Percentiles rank a stretch among this genome's conserved stretches.
Conservation (phyloP, 2,113 vertebrate genomes). For the Lophura nycthemera region DNA sequence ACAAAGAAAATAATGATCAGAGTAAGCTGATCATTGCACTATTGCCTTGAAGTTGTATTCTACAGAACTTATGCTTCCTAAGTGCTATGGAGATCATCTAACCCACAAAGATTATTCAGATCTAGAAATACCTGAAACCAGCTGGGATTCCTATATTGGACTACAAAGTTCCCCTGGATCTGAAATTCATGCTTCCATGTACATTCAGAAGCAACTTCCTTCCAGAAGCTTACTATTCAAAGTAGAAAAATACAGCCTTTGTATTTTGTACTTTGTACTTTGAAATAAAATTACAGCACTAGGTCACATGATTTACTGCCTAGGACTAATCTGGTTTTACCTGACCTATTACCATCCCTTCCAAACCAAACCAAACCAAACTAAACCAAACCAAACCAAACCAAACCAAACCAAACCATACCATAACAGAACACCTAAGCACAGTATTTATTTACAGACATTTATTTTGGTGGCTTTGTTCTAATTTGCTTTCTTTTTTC, state of each 20-base stretch:
- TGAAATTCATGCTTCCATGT: background rate
- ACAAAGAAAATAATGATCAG: background rate
- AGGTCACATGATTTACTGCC: background rate
- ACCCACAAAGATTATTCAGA: background rate
- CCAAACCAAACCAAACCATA: background rate
- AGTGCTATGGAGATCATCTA: background rate
- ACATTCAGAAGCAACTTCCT: background rate
- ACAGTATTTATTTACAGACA: background rate
- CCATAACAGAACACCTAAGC: background rate
- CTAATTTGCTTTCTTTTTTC: background rate
- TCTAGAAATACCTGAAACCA: background rate
- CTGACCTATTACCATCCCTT: background rate
- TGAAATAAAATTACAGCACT: background rate
- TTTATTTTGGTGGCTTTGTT: background rate
- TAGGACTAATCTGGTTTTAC: background rate
- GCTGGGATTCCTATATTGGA: background rate
- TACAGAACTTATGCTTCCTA: background rate
- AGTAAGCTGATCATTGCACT: background rate
- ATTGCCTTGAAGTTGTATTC: background rate
- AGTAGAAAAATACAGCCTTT: background rate
- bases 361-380: background rate
- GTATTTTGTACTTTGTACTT: background rate
- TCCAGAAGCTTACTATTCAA: background rate
- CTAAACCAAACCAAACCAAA: too few relatives aligned
- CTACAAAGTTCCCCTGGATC: background rate